These are phyloP conservation scores for Pogonocherus hispidulus DNA, from an alignment of 2,888 invertebrate species.

Conservation along the genomic window DNA sequence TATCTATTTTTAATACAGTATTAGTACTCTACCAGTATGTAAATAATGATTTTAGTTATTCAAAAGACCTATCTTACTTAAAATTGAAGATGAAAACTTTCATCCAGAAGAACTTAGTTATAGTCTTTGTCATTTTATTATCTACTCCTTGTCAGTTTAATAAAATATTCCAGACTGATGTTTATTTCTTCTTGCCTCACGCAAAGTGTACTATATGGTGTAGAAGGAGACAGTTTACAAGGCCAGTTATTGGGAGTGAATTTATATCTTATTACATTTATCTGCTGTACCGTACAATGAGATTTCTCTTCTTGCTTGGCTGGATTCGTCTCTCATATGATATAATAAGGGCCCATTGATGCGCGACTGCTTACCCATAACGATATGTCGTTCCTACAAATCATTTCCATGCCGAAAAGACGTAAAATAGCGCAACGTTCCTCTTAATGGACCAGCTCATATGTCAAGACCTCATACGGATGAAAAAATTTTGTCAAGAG, in stretches of 20 bases:
- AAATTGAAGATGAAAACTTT: too few species aligned
- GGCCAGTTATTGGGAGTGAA: conserved; percentile 50
- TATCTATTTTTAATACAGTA: too few species aligned
- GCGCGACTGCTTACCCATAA: conserved; percentile 52
- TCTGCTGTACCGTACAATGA: conserved; percentile 55
- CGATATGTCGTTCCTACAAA: conserved; percentile 49
- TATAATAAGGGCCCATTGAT: conserved; percentile 49
- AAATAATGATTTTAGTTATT: too few species aligned
- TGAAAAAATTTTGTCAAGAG: conserved; percentile 4
- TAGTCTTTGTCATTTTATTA: too few species aligned
- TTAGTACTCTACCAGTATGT: too few species aligned
- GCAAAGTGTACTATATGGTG: too few species aligned
- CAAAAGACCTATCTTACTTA: too few species aligned
- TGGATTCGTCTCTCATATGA: conserved; percentile 54
- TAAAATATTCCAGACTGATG: too few species aligned
- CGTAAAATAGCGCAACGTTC: conserved; percentile 13
- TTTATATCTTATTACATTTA: conserved; percentile 55
- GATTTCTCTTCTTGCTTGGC: conserved; percentile 51
- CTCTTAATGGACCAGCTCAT: conserved; percentile 8
- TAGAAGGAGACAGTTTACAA: conserved; percentile 49
- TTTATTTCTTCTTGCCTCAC: too few species aligned
- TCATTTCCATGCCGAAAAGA: conserved; percentile 45
- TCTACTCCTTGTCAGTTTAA: too few species aligned
- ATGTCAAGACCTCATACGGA: not conserved
- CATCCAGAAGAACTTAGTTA: too few species aligned